These are phyloP conservation scores for Parauchenoglanis ngamensis DNA, from an alignment of 2,797 vertebrate genomes.

Conservation along the genomic window DNA sequence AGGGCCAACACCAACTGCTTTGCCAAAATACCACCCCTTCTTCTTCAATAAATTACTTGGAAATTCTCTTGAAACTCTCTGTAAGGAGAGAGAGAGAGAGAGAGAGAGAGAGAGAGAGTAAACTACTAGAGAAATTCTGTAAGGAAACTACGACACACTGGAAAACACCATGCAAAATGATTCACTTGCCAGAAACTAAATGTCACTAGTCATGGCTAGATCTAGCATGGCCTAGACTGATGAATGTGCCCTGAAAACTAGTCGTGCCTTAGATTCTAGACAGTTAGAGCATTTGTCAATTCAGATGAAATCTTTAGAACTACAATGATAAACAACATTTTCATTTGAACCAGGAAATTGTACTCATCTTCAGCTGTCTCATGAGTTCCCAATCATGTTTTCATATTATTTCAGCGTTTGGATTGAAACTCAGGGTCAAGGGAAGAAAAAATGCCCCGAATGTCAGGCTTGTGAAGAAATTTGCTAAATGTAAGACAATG, in stretches of 20 bases:
- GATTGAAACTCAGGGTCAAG: not conserved
- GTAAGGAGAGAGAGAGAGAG: not conserved
- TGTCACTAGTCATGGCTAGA: not conserved
- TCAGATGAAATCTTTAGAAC: not conserved
- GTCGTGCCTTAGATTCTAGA: not conserved
- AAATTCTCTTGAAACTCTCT: not conserved
- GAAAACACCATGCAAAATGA: slow-evolving; percentile 10
- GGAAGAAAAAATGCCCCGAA: not conserved
- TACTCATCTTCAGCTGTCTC: slow-evolving; percentile 4
- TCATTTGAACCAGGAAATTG: slow-evolving; percentile 1
- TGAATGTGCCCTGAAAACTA: no score
- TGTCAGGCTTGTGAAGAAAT: slow-evolving; percentile 18
- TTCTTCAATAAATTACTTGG: not conserved
- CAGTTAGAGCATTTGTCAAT: not conserved
- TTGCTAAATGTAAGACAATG: not conserved
- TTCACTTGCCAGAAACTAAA: not conserved
- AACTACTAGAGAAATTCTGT: not conserved
- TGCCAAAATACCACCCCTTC: not conserved
- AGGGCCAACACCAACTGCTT: not conserved
- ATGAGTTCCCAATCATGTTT: slow-evolving; percentile 3
- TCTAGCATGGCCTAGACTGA: not conserved
- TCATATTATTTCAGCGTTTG: not conserved
- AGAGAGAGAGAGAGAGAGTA: not conserved
- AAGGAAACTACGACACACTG: not conserved
- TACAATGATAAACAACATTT: not conserved